Conservation (phyloP, 2,113 vertebrate species). For the Cichladusa arquata region DNA sequence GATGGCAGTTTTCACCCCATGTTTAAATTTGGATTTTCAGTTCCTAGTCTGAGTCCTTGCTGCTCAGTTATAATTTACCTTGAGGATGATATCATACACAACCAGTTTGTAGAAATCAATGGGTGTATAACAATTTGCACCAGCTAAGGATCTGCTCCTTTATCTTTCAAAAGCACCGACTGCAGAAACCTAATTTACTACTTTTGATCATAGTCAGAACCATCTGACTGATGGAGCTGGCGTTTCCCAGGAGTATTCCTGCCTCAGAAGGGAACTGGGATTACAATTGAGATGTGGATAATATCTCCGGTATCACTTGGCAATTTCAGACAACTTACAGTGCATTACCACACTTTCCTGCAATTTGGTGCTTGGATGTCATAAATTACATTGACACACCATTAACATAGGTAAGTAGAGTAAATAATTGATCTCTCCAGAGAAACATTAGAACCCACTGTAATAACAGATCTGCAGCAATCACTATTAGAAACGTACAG, state of each 20-base stretch:
- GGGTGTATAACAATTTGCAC: neutral
- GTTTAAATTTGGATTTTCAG: neutral
- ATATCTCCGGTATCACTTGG: neutral
- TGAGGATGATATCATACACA: neutral
- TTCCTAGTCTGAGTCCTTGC: neutral
- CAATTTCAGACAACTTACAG: conserved; percentile 39
- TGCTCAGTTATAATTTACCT: neutral
- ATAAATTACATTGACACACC: conserved; percentile 49
- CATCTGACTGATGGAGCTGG: neutral
- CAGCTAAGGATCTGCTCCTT: neutral
- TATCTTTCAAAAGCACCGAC: neutral
- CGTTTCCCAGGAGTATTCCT: neutral
- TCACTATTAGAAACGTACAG: neutral
- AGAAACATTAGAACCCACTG: conserved; percentile 33
- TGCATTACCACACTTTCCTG: conserved; percentile 43
- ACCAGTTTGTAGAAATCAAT: neutral
- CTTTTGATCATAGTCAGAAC: neutral
- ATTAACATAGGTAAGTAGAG: conserved; percentile 61
- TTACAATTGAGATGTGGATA: neutral
- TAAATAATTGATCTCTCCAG: conserved; percentile 57
- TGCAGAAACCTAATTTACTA: neutral
- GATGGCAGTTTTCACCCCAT: neutral
- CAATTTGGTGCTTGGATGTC: conserved; percentile 43
- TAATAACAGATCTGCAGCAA: neutral
- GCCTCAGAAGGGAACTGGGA: neutral